These are phyloP conservation scores for Carollia perspicillata DNA, from an alignment of 2,113 vertebrate species.

Conservation along the genomic window DNA sequence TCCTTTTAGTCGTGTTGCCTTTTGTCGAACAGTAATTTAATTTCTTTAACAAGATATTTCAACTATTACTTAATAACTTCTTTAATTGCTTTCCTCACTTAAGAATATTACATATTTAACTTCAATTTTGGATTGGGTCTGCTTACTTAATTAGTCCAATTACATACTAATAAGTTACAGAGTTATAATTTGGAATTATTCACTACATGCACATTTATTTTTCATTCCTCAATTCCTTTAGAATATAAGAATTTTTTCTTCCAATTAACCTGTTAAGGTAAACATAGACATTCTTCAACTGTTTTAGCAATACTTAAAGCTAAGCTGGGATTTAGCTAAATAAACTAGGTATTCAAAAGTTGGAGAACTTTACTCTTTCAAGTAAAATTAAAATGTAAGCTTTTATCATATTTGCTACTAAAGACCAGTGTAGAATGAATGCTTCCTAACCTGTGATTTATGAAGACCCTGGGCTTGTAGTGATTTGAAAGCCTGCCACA, in stretches of 20 bases:
- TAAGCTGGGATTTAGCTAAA: neutral
- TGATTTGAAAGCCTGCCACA: conserved; percentile 27
- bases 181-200: neutral
- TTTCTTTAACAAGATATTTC: neutral
- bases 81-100: neutral
- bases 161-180: neutral
- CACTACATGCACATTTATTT: neutral
- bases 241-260: neutral
- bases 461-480: neutral
- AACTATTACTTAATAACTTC: neutral
- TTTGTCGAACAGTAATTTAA: neutral
- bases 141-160: neutral
- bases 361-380: neutral
- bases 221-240: neutral
- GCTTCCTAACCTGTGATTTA: neutral
- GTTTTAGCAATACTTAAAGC: neutral
- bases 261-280: neutral
- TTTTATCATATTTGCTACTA: neutral
- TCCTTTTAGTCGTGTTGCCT: neutral
- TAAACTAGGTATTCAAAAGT: neutral
- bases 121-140: neutral
- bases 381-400: neutral
- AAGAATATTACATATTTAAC: neutral
- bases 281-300: neutral
- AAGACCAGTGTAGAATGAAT: neutral